Evolutionary conservation across 2,888 invertebrate genomes (phyloP).

Genomic region (Temnothorax ravouxi): DNA sequence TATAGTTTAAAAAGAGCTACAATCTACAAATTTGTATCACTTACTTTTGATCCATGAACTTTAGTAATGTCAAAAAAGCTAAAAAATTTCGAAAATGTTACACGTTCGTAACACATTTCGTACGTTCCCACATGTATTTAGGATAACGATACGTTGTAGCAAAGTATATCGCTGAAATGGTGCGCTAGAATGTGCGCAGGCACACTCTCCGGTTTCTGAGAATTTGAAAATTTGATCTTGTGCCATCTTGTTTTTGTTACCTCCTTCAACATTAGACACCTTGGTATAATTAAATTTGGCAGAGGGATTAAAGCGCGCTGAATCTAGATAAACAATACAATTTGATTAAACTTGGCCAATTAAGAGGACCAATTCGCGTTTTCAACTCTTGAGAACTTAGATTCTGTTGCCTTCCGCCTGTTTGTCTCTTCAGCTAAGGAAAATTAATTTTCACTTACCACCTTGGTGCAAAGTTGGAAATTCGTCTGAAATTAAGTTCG

Average conservation of each 20-base stretch:
- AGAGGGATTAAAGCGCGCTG: not conserved
- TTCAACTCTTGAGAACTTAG: not conserved
- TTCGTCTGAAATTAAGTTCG: not conserved
- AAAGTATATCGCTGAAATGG: constrained; percentile 9
- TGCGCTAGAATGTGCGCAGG: not conserved
- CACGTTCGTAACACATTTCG: not conserved
- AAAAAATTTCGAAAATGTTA: not conserved
- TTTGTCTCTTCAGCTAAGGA: not conserved
- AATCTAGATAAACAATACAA: constrained; percentile 10
- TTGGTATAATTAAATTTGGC: constrained; percentile 3
- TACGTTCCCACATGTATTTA: no score
- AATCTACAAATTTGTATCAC: not conserved
- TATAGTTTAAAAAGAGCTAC: not conserved
- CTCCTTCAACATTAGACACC: constrained; percentile 1
- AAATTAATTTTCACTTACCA: not conserved
- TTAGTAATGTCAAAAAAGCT: not conserved
- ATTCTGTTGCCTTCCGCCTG: not conserved
- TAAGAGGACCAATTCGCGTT: not conserved
- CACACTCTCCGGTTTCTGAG: not conserved
- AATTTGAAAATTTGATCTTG: constrained; percentile 12
- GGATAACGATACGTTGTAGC: not conserved
- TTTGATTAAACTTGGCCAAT: not conserved
- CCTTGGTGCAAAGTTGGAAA: not conserved
- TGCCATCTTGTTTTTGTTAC: constrained; percentile 3
- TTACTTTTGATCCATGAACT: not conserved